Base-by-base conservation (phyloP, 1,140 invertebrate genomes). In the Megathymus violae region DNA sequence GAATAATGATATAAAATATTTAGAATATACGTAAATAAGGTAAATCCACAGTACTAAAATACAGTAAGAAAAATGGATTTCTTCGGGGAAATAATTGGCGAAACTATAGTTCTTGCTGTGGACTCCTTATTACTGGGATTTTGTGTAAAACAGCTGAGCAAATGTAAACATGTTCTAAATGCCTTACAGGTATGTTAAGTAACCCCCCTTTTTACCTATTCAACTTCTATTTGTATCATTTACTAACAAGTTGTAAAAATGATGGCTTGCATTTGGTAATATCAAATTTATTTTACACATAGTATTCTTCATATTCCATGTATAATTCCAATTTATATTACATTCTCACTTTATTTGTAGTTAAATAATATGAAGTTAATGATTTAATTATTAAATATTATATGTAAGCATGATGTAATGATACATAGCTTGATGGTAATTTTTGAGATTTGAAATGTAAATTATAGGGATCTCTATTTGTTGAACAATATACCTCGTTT, bases 61-160 rank as follows among this genome's bases (percentile, higher is more conserved):
- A 13, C 16, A n/a, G 11, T 7, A 52, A n/a, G 5, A 52, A 17
- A 48, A 27, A 91, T 91, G 89, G 89, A 91, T 68, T 87, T 91
- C 76, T 74, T 91, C 44, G 87, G 86, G 9, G 87, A 91, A 64
- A 69, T 91, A 34, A 82, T 89, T 60, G 93, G 93, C 6, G 95
- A 96, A 92, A 88, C 93, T 27, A 85, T 96, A 59, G 92, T 94
- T 7, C 85, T 96, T n/a, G 94, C 94, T 34, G 89, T 96, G 44
- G 95, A 96, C 78, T 91, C 94, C 6, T 71, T 96, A 27, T 94
- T 96, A 66, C 92, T 96, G 47, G 94, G 93, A 3, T 89, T 95
- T 22, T 96, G 95, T 74, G 85, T 95, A 4, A 94, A 93, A 73
- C 93, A 95, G 82, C 95, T 96, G 86, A 93, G 93, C 72, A 93